Percentiles rank a stretch among this genome's conserved stretches.
phyloP scores from a whole-genome alignment of 2,113 vertebrate genomes.

The Setophaga petechia region DNA sequence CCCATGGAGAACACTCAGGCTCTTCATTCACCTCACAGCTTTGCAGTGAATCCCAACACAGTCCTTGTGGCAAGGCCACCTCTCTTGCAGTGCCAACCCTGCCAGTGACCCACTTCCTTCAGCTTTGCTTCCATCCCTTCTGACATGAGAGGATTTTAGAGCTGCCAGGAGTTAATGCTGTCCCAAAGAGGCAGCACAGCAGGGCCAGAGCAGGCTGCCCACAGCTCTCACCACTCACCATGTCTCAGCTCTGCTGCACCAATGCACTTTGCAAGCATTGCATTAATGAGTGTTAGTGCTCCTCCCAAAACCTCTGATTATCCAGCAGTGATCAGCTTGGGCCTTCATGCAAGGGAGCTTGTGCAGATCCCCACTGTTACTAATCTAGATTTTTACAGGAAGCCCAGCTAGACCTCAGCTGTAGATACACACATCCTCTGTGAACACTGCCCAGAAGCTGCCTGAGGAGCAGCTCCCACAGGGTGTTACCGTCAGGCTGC shows the following conservation, averaged over 20 bases:
- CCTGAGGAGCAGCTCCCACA: not conserved
- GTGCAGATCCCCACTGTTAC: not conserved
- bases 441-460: not conserved
- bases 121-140: not conserved
- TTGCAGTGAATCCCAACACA: not conserved
- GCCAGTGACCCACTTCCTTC: not conserved
- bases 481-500: constrained; percentile 74
- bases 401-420: not conserved
- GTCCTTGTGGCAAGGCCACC: not conserved
- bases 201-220: not conserved
- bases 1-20: not conserved
- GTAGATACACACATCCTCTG: not conserved
- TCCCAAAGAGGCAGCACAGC: not conserved
- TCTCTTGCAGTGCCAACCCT: not conserved
- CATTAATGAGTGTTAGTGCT: not conserved
- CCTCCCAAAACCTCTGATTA: not conserved
- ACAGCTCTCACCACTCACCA: not conserved
- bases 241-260: not conserved
- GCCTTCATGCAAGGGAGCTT: not conserved
- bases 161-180: not conserved
- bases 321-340: not conserved
- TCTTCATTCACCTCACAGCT: not conserved
- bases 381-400: not conserved
- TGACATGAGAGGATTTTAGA: not conserved
- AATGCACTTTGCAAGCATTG: not conserved